A percentile compares a stretch with the other conserved stretches of the same genome.
Evolutionary conservation across 2,888 invertebrate species (phyloP).

Genomic region (Lasioglossum lativentre): DNA sequence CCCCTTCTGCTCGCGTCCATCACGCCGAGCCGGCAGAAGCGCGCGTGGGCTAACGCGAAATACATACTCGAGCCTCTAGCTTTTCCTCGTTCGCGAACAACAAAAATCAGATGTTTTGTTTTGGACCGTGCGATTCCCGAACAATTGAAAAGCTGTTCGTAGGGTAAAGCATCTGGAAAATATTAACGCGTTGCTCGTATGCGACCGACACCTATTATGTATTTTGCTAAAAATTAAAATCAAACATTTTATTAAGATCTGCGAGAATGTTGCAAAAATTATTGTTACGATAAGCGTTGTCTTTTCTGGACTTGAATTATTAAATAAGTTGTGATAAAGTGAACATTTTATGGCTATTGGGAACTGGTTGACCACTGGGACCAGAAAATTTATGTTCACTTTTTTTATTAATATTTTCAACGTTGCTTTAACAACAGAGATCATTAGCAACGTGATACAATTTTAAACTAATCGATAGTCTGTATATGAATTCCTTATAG

Average conservation of each 20-base stretch:
- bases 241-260: background rate
- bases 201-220: background rate
- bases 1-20: slow-evolving; percentile 52
- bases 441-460: accelerated
- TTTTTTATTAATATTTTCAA: no score
- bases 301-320: background rate
- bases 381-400: no score
- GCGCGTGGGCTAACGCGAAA: slow-evolving; percentile 53
- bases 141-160: background rate
- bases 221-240: background rate
- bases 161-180: background rate
- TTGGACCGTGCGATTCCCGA: background rate
- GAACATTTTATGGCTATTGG: no score
- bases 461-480: no score
- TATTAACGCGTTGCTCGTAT: no score
- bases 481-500: no score
- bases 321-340: no score
- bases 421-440: no score
- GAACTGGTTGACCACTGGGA: no score
- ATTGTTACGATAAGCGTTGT: no score
- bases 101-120: background rate
- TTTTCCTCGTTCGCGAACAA: background rate
- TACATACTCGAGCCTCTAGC: background rate
- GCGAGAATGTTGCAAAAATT: background rate
- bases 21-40: slow-evolving; percentile 40